Base-by-base conservation (phyloP, 2,797 vertebrate species). In the Alcedo quadribrachys region DNA sequence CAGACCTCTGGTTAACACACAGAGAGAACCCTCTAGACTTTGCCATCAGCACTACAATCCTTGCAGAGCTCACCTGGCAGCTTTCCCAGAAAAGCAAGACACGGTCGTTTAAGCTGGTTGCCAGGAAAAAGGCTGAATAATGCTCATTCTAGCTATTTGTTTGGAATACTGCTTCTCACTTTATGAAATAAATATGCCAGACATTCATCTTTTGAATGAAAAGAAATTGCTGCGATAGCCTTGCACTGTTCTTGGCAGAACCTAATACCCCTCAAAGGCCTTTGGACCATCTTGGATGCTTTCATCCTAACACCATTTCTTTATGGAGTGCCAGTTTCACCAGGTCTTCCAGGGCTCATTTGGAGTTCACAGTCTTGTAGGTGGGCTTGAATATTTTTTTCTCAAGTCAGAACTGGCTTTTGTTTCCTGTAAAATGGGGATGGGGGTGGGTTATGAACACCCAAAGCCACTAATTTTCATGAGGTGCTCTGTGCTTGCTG, bases 71-170 rank as follows among this genome's bases (percentile, higher is more conserved):
- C 87, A 96, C 92, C 97, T 97, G 97, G 96, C 95, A 94, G 60
- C 27, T 92, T 97, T 97, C 96, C 98, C 97, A 97, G 97, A 96
- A 97, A 96, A 97, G 94, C 94, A 97, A 97, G 92, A 87, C 91
- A 88, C 1, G 40, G 94, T 93, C 62, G 40, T 96, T 97, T 96
- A 91, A 92, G 92, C 75, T 92, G 55, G 89, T 95, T 97, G 96
- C 96, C 96, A 96, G 95, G 94, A 96, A 97, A 97, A 95, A 92
- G 94, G 79, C 92, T 93, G 92, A 96, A 96, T 97, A 97, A 97
- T 96, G 87, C 81, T 96, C 87, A n/a, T 96, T 97, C 65, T 54
- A 96, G 93, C 92, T 96, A 90, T 97, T 97, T 97, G 95, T 96
- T 96, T 96, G 92, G 92, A 94, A 94, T 94, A 69, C 93, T 94